Percentiles rank a stretch among this genome's conserved stretches.
Conservation (phyloP, 2,113 vertebrate genomes). For the Beaufortia kweichowensis region DNA sequence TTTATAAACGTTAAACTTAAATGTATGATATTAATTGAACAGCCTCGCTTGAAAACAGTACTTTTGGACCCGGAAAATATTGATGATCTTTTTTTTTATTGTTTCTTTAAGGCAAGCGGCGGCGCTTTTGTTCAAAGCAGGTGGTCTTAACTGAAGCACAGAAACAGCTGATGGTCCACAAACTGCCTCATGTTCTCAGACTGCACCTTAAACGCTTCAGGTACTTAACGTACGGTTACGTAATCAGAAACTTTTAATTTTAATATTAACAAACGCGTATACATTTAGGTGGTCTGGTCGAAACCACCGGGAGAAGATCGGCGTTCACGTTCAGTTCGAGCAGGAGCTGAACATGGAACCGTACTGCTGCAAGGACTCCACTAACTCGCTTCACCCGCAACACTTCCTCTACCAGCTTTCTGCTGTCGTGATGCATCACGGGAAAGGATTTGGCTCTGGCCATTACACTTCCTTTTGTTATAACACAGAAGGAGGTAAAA, state of each 20-base stretch:
- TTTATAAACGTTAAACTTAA: too few relatives aligned
- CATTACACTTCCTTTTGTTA: constrained; percentile 99
- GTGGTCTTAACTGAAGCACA: constrained; percentile 94
- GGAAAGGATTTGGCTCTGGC: constrained; percentile 98
- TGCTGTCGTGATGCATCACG: constrained; percentile 98
- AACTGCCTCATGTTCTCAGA: constrained; percentile 99
- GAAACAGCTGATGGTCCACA: constrained; percentile 98
- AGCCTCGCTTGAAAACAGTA: too few relatives aligned
- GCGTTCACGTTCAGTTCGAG: constrained; percentile 96
- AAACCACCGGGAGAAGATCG: constrained; percentile 99
- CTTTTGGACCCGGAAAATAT: constrained; percentile 47
- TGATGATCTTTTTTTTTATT: constrained; percentile 36
- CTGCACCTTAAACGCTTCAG: constrained; percentile 99
- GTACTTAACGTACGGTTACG: constrained; percentile 66
- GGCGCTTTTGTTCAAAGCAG: constrained; percentile 94
- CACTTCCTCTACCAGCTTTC: constrained; percentile 97
- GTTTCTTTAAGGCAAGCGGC: constrained; percentile 79
- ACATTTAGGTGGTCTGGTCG: constrained; percentile 93
- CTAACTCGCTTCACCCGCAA: constrained; percentile 84
- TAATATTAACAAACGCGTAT: neutral
- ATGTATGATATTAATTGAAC: too few relatives aligned
- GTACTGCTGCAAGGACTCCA: constrained; percentile 92
- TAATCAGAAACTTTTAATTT: neutral
- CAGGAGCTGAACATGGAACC: constrained; percentile 98
- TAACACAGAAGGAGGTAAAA: constrained; percentile 98